Evolutionary conservation across 1,140 invertebrate genomes (phyloP), one percentile per base, ranked within the genome.

Genomic region (Solenopsis fugax): DNA sequence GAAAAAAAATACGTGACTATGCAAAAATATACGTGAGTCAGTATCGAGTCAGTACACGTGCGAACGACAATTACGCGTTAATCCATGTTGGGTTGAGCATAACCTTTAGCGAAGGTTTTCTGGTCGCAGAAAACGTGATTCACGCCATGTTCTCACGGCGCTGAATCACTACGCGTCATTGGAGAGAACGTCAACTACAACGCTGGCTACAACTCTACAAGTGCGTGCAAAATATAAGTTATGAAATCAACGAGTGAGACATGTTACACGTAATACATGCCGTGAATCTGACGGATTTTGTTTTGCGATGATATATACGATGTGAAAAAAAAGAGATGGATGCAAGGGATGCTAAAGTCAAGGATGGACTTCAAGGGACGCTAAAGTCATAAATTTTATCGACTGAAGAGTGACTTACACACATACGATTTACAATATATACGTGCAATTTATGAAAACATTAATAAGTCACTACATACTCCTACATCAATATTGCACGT

Each of bases 161-260:
- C 37, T 77, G 73, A 77, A 77, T 77, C 73, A 77, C 24, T 62
- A 60, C 37, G 56, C 73, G 73, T 77, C 73, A 77, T 29, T 77
- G 73, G 73, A 77, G 21, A 60, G 29, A 72, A 76, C n/a, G 73
- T 76, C 16, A 37, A 60, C 52, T 54, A 50, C 16, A 29, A 29
- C 2, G n/a, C 34, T 13, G 5, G 21, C 56, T 50, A 41, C 37
- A 60, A 60, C 16, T 76, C 4, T 60, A 77, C 37, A 45, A 58
- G 56, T 62, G 21, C 34, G 45, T 9, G 21, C 54, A 77, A 77
- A 29, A 29, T 60, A 60, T 12, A 58, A 76, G 16, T 77, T 76
- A 62, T 3, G 21, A 75, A 75, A 75, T 41, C 37, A 1, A 29
- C 3, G 54, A 18, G 16, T 21, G 41, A 75, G 18, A 0, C 0